Evolutionary conservation across 2,797 vertebrate genomes (phyloP).

Genomic region (Serranus cabrilla): DNA sequence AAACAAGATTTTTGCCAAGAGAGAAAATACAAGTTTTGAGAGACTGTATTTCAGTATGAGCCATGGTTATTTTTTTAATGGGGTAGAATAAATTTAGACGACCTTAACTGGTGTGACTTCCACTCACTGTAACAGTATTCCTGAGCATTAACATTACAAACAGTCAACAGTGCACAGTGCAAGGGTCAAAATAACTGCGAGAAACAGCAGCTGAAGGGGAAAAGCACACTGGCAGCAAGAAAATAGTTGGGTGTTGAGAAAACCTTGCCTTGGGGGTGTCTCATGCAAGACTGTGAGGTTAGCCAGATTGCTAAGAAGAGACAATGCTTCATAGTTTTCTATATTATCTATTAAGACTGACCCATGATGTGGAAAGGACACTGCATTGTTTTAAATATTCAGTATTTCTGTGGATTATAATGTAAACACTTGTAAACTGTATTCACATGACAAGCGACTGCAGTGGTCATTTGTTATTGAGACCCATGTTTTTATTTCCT

Average conservation of each 20-base stretch:
- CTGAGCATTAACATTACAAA: conserved; percentile 33
- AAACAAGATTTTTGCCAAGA: background rate
- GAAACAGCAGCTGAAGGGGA: conserved; percentile 10
- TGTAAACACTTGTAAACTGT: background rate
- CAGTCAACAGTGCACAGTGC: conserved; percentile 3
- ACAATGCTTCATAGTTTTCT: background rate
- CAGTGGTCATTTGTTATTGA: background rate
- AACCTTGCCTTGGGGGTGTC: background rate
- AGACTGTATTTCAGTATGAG: conserved; percentile 13
- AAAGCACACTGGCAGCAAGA: background rate
- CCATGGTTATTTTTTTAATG: conserved; percentile 20
- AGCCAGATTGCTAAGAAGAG: conserved; percentile 2
- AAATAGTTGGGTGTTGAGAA: conserved; percentile 9
- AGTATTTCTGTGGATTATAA: background rate
- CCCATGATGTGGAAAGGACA: background rate
- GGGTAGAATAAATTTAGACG: conserved; percentile 22
- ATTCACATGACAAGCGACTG: background rate
- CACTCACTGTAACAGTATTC: background rate
- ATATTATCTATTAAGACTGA: background rate
- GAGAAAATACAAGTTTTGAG: conserved; percentile 1
- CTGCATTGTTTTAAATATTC: background rate
- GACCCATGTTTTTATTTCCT: background rate
- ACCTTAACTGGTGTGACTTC: conserved; percentile 26
- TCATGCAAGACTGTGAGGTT: conserved; percentile 13
- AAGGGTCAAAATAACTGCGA: conserved; percentile 23